These are phyloP conservation scores for Himalopsyche kuldschensis DNA, from an alignment of 2,888 invertebrate species.

Conservation along the genomic window DNA sequence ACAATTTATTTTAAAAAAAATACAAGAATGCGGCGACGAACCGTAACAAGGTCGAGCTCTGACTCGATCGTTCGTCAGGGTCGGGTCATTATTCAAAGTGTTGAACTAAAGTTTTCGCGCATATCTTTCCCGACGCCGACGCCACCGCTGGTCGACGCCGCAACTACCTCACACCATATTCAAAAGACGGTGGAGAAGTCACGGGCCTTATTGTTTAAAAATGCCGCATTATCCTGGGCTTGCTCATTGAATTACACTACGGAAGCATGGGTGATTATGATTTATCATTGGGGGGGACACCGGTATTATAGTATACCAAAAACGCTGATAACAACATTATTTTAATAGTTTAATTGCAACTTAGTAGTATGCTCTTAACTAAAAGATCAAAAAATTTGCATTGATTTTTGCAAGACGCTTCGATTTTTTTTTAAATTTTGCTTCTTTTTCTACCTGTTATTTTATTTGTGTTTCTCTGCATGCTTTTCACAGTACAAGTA, in stretches of 20 bases:
- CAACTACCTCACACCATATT: not conserved
- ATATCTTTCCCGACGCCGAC: slow-evolving; percentile 8
- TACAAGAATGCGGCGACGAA: not conserved
- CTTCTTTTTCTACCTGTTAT: too few species aligned
- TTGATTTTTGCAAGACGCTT: too few species aligned
- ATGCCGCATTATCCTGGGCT: not conserved
- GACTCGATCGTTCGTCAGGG: slow-evolving; percentile 8
- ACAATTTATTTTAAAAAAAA: too few species aligned
- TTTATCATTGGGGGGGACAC: not conserved
- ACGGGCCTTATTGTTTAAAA: not conserved
- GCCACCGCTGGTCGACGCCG: not conserved
- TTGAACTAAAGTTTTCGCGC: slow-evolving; percentile 19
- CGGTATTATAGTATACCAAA: not conserved
- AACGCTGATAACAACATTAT: too few species aligned
- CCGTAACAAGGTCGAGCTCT: not conserved
- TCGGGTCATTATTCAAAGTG: slow-evolving; percentile 23
- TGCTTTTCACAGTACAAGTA: too few species aligned
- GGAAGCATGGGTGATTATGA: not conserved
- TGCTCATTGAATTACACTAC: not conserved
- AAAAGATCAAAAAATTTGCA: too few species aligned
- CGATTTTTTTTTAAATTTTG: too few species aligned
- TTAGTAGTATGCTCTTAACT: too few species aligned
- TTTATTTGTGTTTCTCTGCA: too few species aligned
- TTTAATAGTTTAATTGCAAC: too few species aligned
- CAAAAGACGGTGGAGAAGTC: not conserved